Base-by-base conservation (phyloP, 1,140 invertebrate genomes). In the Drosophila bocqueti region DNA sequence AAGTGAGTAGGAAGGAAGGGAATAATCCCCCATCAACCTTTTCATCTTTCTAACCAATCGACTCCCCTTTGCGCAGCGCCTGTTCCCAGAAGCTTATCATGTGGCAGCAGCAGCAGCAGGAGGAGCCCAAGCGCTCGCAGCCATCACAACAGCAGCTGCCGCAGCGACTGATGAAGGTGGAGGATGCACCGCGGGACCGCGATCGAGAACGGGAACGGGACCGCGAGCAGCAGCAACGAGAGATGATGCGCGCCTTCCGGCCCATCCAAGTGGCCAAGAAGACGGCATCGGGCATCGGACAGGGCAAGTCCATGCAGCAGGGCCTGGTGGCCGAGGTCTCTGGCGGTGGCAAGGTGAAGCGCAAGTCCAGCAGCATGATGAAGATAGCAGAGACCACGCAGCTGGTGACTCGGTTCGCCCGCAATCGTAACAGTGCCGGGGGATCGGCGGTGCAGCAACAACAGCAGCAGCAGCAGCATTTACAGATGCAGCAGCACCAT, bases 1-100 rank as follows among this genome's bases (percentile, higher is more conserved):
- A 90, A 79, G 92, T 93, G 43, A 80, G 82, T 81, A 2, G 29
- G 6, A 29, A 8, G 1, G 6, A 29, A 8, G 5, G 6, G 29
- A 13, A 4, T 13, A 29, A 68, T 52, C 11, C 13, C 21, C 7
- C 3, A n/a, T 11, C 15, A 29, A 34, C 0, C 13, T 8, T n/a
- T 5, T 4, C 8, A 43, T 42, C 3, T 10, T n/a, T n/a, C n/a
- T 18, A 4, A 18, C 3, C 3, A 24, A 58, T 3, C 7, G 16
- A n/a, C 9, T 40, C 18, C 46, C 9, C 2, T 36, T 34, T 29
- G 2, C 4, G 10, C 38, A 93, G 92, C 24, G 92, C 92, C 26
- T 93, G 92, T 49, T 92, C 90, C 7, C 86, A 93, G 45, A 93
- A 93, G 52, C 61, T 93, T 4, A n/a, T 91, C 0, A 31, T 79